These are phyloP conservation scores for Creontiades dilutus DNA, from an alignment of 2,888 invertebrate species.

Conservation along the genomic window DNA sequence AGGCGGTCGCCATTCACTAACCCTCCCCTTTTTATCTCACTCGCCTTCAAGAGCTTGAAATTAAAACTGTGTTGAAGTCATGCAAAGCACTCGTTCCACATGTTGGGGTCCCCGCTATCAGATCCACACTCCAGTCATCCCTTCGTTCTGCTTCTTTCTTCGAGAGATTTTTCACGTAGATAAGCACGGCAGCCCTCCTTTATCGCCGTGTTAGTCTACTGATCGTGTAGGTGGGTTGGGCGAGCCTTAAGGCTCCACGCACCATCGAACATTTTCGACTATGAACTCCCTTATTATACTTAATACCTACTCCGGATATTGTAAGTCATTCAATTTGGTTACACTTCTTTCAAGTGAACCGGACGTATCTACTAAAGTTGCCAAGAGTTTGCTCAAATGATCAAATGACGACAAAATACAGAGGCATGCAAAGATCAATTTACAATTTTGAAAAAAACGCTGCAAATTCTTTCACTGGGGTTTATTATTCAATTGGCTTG, in stretches of 20 bases:
- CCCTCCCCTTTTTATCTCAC: slow-evolving; percentile 47
- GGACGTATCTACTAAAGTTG: too few relatives aligned
- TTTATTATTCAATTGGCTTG: too few relatives aligned
- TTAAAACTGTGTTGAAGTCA: slow-evolving; percentile 68
- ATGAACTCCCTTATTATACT: background rate
- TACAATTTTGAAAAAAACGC: too few relatives aligned
- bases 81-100: slow-evolving; percentile 70
- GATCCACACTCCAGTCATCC: slow-evolving; percentile 25
- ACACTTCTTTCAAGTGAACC: too few relatives aligned
- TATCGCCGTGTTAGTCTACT: slow-evolving; percentile 44
- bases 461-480: too few relatives aligned
- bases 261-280: background rate
- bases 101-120: slow-evolving; percentile 54
- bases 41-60: slow-evolving; percentile 46
- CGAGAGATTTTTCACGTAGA: slow-evolving; percentile 35
- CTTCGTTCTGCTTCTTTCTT: background rate
- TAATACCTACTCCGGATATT: background rate
- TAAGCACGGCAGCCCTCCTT: slow-evolving; percentile 52
- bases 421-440: too few relatives aligned
- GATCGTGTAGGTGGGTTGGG: slow-evolving; percentile 29
- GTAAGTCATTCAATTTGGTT: too few relatives aligned
- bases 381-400: too few relatives aligned
- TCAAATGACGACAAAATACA: too few relatives aligned
- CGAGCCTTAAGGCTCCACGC: background rate
- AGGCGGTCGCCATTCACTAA: slow-evolving; percentile 15